A percentile compares a stretch with the other conserved stretches of the same genome.
phyloP scores from a whole-genome alignment of 30 jellyfish, hydroid and myxozoan species.

The Hydra vulgaris region DNA sequence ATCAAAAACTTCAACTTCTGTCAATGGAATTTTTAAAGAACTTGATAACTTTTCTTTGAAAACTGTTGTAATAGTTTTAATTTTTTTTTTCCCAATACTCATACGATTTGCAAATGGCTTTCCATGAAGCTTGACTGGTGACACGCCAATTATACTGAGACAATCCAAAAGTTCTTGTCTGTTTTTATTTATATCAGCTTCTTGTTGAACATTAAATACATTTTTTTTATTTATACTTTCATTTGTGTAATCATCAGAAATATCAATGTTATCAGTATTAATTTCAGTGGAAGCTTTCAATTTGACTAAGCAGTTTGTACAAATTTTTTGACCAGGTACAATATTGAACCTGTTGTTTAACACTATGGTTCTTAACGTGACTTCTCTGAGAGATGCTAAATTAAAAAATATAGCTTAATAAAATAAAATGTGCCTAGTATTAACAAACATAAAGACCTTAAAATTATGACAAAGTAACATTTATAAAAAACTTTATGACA shows the following conservation, averaged over 20 bases:
- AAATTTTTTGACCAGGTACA: not conserved
- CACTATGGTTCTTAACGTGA: not conserved
- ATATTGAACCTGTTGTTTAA: not conserved
- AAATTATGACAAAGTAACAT: not conserved
- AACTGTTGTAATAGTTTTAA: constrained; percentile 16
- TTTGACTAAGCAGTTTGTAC: not conserved
- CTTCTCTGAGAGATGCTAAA: not conserved
- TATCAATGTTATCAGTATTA: not conserved
- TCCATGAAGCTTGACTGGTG: constrained; percentile 25
- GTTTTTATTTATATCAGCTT: not conserved
- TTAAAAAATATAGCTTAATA: not conserved
- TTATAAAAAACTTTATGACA: not conserved
- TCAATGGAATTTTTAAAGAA: not conserved
- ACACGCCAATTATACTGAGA: not conserved
- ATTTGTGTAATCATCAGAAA: not conserved
- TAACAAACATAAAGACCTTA: not conserved
- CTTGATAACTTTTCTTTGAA: constrained; percentile 22
- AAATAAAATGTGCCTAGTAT: not conserved
- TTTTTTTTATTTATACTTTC: not conserved
- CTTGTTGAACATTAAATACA: not conserved
- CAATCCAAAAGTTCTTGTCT: not conserved
- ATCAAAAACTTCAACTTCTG: not conserved
- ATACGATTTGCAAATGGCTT: constrained; percentile 2
- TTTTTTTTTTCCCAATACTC: constrained; percentile 28
- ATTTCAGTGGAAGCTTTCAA: not conserved